These are phyloP conservation scores for Latrodectus elegans DNA, from an alignment of 2,888 invertebrate genomes.

Conservation along the genomic window DNA sequence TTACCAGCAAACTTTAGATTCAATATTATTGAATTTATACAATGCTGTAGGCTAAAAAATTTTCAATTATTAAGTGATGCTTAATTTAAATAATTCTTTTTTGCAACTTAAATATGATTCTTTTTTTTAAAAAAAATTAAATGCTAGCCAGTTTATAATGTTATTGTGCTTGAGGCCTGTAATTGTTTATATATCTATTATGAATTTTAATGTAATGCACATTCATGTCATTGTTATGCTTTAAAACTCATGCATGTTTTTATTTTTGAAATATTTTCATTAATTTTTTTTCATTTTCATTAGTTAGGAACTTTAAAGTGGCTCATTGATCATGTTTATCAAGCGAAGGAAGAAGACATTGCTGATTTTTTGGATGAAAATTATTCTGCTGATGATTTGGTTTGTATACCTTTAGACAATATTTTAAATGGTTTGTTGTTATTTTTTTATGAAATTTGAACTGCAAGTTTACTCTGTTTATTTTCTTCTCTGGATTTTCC, in stretches of 20 bases:
- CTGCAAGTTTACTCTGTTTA: no score
- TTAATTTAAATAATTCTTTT: background rate
- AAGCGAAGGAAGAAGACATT: conserved; percentile 72
- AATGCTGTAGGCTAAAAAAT: no score
- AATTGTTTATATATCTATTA: background rate
- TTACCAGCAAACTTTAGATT: no score
- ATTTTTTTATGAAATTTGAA: no score
- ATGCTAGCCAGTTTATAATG: no score
- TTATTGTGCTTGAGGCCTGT: no score
- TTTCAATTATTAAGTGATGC: background rate
- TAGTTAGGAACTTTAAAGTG: conserved; percentile 71
- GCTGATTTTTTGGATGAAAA: conserved; percentile 72
- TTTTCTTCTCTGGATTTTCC: no score
- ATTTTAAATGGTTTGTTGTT: no score
- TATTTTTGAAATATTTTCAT: background rate
- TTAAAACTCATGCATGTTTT: background rate
- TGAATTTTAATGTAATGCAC: background rate
- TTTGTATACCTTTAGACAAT: conserved; percentile 11
- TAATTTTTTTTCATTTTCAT: conserved; percentile 23
- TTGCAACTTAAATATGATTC: background rate
- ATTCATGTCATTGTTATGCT: background rate
- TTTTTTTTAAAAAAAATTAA: no score
- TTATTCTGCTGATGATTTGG: conserved; percentile 71
- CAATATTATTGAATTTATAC: no score
- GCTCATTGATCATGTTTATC: conserved; percentile 72